Base-by-base conservation (phyloP, 1,140 invertebrate species). In the Trachymyrmex septentrionalis region DNA sequence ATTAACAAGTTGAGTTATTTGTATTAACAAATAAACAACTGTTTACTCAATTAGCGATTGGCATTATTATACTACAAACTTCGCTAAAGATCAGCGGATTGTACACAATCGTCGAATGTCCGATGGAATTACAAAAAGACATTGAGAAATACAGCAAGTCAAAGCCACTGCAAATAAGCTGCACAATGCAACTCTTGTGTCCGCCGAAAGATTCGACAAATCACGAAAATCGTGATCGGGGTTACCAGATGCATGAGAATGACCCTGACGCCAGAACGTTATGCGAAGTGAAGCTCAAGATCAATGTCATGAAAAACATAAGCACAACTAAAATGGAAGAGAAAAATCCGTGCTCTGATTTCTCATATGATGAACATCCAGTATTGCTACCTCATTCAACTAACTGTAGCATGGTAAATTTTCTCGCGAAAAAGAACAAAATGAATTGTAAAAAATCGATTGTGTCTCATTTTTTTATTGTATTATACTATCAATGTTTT, bases 331-430 rank as follows among this genome's bases (percentile, higher is more conserved):
- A 67, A 16, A 34, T 38, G 6, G 19, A 64, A 66, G 38, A 78
- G 10, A 19, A 67, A 48, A 78, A 78, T 64, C 76, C 44, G 14
- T 78, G 76, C 7, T 6, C 7, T 24, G 12, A 4, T 5, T 12
- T 78, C 27, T 24, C 44, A 1, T 44, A 64, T 9, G 44, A 27
- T n/a, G 44, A 50, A 53, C 44, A 67, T 34, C 27, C 6, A 16
- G 19, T 48, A 14, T 34, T 78, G 7, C 27, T 78, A 12, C 27
- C 76, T 30, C 76, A 78, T 27, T 67, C 44, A 24, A 78, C 76
- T 21, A 78, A 78, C 4, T 78, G 76, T 7, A 78, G 76, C 12
- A 34, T 78, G 44, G 76, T 78, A 78, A 78, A 61, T 78, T 66
- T 64, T n/a, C 3, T 78, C 44, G 12, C 3, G 1, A n/a, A 30